A percentile compares a stretch with the other conserved stretches of the same genome.
phyloP scores from a whole-genome alignment of 1,140 invertebrate genomes.

The Drosophila varians region DNA sequence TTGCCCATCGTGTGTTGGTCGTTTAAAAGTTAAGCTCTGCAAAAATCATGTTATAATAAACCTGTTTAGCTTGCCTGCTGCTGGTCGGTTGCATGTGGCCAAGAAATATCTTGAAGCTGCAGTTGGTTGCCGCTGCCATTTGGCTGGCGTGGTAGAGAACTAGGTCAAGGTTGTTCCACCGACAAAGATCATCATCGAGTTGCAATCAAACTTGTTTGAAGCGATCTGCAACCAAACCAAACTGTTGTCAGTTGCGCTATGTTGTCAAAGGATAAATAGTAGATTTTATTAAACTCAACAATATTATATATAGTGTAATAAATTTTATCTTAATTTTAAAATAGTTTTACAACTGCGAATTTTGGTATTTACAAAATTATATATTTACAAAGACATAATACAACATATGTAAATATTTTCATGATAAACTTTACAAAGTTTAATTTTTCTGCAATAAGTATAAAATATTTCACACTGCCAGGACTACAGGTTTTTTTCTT shows the following conservation, averaged over 20 bases:
- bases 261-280: too few relatives aligned
- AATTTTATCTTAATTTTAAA: too few relatives aligned
- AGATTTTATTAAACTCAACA: too few relatives aligned
- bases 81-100: slow-evolving; percentile 13
- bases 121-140: slow-evolving; percentile 43
- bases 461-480: slow-evolving; percentile 33
- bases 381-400: too few relatives aligned
- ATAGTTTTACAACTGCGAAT: too few relatives aligned
- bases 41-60: slow-evolving; percentile 38
- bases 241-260: too few relatives aligned
- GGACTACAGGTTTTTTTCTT: slow-evolving; percentile 43
- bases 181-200: slow-evolving; percentile 56
- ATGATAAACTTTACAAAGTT: too few relatives aligned
- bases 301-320: too few relatives aligned
- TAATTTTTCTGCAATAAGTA: too few relatives aligned
- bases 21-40: slow-evolving; percentile 25
- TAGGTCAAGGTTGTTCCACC: slow-evolving; percentile 63
- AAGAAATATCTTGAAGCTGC: slow-evolving; percentile 38
- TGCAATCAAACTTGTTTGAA: slow-evolving; percentile 46
- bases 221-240: slow-evolving; percentile 3
- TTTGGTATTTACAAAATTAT: too few relatives aligned
- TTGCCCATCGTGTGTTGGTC: slow-evolving; percentile 24
- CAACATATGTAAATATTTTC: too few relatives aligned
- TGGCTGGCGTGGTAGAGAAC: slow-evolving; percentile 39
- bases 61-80: slow-evolving; percentile 12